A percentile compares a stretch with the other conserved stretches of the same genome.
Conservation (phyloP, 2,797 vertebrate species). For the Pseudomugil gertrudae region DNA sequence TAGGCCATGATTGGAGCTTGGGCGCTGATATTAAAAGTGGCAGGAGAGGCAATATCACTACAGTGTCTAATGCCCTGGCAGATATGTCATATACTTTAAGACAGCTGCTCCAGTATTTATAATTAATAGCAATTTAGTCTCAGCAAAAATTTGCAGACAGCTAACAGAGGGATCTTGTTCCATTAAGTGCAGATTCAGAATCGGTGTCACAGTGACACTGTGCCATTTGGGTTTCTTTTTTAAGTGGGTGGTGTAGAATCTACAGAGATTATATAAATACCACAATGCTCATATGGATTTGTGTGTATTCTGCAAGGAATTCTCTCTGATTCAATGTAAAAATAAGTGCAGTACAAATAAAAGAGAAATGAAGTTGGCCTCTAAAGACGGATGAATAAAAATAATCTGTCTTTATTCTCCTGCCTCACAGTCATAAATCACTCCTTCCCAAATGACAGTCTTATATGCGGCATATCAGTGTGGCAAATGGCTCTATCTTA, state of each 20-base stretch:
- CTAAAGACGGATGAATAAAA: conserved; percentile 75
- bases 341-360: conserved; percentile 71
- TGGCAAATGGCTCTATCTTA: conserved; percentile 78
- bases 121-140: conserved; percentile 82
- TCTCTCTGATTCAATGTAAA: conserved; percentile 65
- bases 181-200: conserved; percentile 71
- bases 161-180: conserved; percentile 74
- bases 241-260: conserved; percentile 67
- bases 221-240: conserved; percentile 20
- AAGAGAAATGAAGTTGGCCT: conserved; percentile 73
- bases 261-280: conserved; percentile 65
- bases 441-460: conserved; percentile 74
- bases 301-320: conserved; percentile 47
- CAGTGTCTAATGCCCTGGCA: conserved; percentile 72
- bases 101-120: conserved; percentile 81
- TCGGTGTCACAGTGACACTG: conserved; percentile 74
- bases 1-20: conserved; percentile 76
- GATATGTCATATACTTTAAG: conserved; percentile 83
- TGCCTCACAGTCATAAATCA: conserved; percentile 76
- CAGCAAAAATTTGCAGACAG: conserved; percentile 66
- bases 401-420: conserved; percentile 76
- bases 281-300: conserved; percentile 57
- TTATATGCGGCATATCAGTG: conserved; percentile 63
- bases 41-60: conserved; percentile 80
- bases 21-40: conserved; percentile 82